Base-by-base conservation (phyloP, 2,888 invertebrate species). In the Tenthredo livida region DNA sequence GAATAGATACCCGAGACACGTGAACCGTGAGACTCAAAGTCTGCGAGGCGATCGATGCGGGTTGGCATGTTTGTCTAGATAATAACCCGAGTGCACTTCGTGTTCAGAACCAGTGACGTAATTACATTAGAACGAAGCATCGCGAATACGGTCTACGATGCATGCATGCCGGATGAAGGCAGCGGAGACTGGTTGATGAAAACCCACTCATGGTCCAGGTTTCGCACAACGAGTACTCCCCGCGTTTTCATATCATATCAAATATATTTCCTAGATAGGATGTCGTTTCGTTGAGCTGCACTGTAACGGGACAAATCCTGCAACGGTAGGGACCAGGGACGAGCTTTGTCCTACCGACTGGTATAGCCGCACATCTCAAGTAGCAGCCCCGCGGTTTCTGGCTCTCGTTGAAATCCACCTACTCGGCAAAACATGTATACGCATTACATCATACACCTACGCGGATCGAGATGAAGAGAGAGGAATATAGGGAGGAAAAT, bases 51-150 rank as follows among this genome's bases (percentile, higher is more conserved):
- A 83, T 83, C 83, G 83, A 83, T 83, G 29, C 33, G 83, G 67
- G 65, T 83, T 67, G 67, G 67, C 70, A 67, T 15, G 83, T 83
- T 70, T 83, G 83, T 83, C 67, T 43, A 67, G 83, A 83, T 83
- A 83, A 83, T 83, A 83, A 83, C 67, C 67, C 37, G 50, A 80
- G 83, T 83, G 80, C 80, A 65, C 47, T 21, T 47, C 83, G 83
- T n/a, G 83, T 65, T 67, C 67, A 83, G 21, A 61, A 40, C 54
- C n/a, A 29, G 47, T 12, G 67, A 83, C 83, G 83, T 83, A 70
- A 83, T 83, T 83, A 50, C 67, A 83, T 83, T 47, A 83, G 83
- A 21, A 21, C 83, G 70, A 67, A 67, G 83, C 83, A 61, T 65
- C 47, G 67, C 67, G 67, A 47, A 50, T 47, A 47, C 61, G 61